A percentile compares a stretch with the other conserved stretches of the same genome.
phyloP scores from a whole-genome alignment of 2,888 invertebrate species.

The Leucozona laternaria region DNA sequence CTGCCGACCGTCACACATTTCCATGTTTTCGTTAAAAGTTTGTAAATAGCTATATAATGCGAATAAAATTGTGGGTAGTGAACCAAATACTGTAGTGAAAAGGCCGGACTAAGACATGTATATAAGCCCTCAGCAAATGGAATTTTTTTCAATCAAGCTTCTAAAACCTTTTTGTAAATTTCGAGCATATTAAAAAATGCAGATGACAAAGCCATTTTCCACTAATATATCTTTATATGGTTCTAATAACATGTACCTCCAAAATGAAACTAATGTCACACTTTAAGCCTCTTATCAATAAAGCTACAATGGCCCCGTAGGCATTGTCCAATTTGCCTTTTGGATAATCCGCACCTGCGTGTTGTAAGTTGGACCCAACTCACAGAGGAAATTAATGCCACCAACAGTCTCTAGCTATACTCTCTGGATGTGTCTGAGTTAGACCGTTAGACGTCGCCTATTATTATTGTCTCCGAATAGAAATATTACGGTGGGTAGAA shows the following conservation, averaged over 20 bases:
- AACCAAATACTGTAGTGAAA: slow-evolving; percentile 25
- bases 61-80: slow-evolving; percentile 62
- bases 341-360: background rate
- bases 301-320: background rate
- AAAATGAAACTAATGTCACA: too few species aligned
- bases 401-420: background rate
- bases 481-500: background rate
- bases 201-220: too few species aligned
- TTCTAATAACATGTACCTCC: too few species aligned
- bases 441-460: background rate
- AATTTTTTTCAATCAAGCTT: too few species aligned
- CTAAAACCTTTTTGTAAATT: too few species aligned
- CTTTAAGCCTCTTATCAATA: too few species aligned
- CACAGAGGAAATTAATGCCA: slow-evolving; percentile 12
- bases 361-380: slow-evolving; percentile 11
- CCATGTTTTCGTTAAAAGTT: slow-evolving; percentile 68
- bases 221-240: too few species aligned
- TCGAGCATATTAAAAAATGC: background rate
- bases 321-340: too few species aligned
- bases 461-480: slow-evolving; percentile 13
- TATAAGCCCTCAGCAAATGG: too few species aligned
- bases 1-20: slow-evolving; percentile 29
- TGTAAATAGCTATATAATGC: slow-evolving; percentile 66
- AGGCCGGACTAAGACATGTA: background rate
- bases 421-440: background rate